Conservation (phyloP, 2,113 vertebrate species). For the Aegypius monachus region DNA sequence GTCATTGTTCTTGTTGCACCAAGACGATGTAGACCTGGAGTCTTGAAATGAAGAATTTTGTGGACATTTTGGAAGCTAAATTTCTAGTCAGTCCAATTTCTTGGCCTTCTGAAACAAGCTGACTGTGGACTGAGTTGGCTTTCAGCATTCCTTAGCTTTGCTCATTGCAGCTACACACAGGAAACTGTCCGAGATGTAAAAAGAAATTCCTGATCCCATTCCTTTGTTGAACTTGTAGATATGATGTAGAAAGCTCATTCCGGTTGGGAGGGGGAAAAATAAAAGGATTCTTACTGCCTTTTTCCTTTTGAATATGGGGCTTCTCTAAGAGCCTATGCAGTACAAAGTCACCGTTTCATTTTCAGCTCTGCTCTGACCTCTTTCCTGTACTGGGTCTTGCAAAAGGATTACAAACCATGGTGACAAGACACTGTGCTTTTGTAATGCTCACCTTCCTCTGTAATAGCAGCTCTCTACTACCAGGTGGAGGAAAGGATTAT, state of each 20-base stretch:
- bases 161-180: not conserved
- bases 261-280: not conserved
- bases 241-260: not conserved
- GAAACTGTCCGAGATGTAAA: not conserved
- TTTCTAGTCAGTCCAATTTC: not conserved
- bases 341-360: not conserved
- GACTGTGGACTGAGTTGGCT: not conserved
- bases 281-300: not conserved
- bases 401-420: not conserved
- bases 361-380: slow-evolving; percentile 1
- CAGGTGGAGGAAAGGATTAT: not conserved
- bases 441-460: not conserved
- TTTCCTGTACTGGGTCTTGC: not conserved
- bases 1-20: not conserved
- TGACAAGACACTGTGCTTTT: not conserved
- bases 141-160: not conserved
- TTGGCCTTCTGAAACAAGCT: not conserved
- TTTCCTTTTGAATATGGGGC: not conserved
- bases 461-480: not conserved
- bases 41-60: not conserved
- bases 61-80: not conserved
- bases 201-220: not conserved
- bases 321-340: not conserved
- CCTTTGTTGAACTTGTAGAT: not conserved
- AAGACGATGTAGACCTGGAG: not conserved